Evolutionary conservation across 2,113 vertebrate genomes (phyloP).

Genomic region (Mirza zaza): DNA sequence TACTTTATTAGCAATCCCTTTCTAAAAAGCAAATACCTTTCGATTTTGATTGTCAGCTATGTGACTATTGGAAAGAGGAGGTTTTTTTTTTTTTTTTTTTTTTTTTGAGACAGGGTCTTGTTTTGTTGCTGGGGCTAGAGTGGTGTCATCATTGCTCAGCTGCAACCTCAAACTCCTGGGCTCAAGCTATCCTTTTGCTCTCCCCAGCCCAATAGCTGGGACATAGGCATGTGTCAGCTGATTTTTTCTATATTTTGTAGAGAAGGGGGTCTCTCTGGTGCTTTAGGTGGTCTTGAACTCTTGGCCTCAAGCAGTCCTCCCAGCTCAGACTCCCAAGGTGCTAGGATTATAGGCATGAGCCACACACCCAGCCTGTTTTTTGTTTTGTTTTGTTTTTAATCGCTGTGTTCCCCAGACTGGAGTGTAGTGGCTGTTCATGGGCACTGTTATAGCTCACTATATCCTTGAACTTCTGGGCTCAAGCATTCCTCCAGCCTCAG

Average conservation of each 20-base stretch:
- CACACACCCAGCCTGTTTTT: neutral
- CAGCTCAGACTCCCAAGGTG: neutral
- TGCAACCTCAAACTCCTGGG: neutral
- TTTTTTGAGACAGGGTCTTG: neutral
- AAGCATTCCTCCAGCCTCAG: neutral
- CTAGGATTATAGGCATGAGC: neutral
- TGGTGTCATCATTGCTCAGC: neutral
- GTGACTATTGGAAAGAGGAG: neutral
- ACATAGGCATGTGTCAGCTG: neutral
- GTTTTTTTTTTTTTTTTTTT: no score
- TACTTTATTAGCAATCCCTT: constrained; percentile 26
- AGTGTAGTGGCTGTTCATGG: neutral
- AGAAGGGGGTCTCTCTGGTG: neutral
- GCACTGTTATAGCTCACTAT: neutral
- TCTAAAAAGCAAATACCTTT: neutral
- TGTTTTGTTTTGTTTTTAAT: no score
- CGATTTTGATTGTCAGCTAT: neutral
- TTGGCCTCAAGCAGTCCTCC: neutral
- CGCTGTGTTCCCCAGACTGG: neutral
- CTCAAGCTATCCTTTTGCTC: neutral
- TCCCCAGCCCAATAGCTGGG: neutral
- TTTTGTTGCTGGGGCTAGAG: neutral
- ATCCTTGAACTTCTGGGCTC: neutral
- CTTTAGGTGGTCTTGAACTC: neutral
- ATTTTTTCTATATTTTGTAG: neutral